Evolutionary conservation across 2,113 vertebrate genomes (phyloP), one percentile per base, ranked within the genome.

Genomic region (Danionella cerebrum): DNA sequence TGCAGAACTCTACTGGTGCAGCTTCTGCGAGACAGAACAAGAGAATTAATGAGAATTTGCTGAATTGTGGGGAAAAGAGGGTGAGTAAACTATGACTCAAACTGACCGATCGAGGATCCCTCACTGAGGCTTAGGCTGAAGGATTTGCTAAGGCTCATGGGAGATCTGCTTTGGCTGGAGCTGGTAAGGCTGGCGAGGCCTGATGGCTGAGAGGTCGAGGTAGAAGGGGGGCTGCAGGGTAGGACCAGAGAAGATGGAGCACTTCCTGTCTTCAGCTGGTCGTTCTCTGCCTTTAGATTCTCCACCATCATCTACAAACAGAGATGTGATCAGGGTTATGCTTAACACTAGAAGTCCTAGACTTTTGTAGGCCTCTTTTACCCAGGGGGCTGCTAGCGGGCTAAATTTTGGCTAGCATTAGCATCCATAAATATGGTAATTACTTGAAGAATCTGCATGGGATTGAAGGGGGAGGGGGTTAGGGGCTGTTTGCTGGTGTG

Each of bases 271-370:
- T 97, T 97, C 48, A 98, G 85, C 36, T 94, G 89, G 79, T 95
- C 92, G 0, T 98, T 98, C 83, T 98, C 96, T 0, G 89, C 89
- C 79, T 98, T 98, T 50, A 98, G 83, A 54, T 91, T 89, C 82
- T 97, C 94, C 55, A 98, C 95, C 16, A 94, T 94, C 77, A 91
- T 79, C 95, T 98, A 57, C 4, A 24, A 7, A 58, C 67, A 71
- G 11, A n/a, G 45, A 52, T 8, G n/a, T 29, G 10, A 8, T 35
- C 3, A 21, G 6, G n/a, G n/a, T n/a, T n/a, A n/a, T n/a, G n/a
- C n/a, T n/a, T n/a, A n/a, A n/a, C n/a, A n/a, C n/a, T n/a, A n/a
- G n/a, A n/a, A n/a, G n/a, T n/a, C n/a, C n/a, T n/a, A n/a, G n/a
- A n/a, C n/a, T n/a, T n/a, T n/a, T n/a, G n/a, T n/a, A n/a, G n/a